phyloP scores from a whole-genome alignment of 2,888 invertebrate species.

The Saturnia japonica region DNA sequence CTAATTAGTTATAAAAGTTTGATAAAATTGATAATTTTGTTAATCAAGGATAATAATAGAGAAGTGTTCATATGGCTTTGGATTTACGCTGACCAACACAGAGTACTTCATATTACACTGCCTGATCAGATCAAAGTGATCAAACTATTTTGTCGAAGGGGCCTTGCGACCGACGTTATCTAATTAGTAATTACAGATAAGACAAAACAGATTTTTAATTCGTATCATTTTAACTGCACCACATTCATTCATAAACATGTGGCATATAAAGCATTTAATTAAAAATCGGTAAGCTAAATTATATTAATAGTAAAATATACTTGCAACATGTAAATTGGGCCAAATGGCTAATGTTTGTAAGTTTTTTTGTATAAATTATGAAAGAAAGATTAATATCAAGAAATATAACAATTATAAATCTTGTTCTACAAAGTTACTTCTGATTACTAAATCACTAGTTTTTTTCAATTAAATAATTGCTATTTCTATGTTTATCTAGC shows the following conservation, averaged over 20 bases:
- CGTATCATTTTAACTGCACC: constrained; percentile 22
- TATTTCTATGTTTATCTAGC: neutral
- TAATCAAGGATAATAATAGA: constrained; percentile 30
- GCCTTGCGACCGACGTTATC: constrained; percentile 48
- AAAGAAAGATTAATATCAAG: neutral
- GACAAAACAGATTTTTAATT: constrained; percentile 30
- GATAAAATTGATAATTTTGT: constrained; percentile 37
- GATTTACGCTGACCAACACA: neutral
- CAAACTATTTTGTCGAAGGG: constrained; percentile 26
- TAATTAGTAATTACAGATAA: constrained; percentile 26
- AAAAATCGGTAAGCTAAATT: constrained; percentile 60
- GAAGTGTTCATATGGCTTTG: constrained; percentile 15
- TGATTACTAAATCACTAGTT: too few relatives aligned
- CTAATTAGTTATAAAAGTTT: too few relatives aligned
- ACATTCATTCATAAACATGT: constrained; percentile 45
- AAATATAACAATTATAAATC: neutral
- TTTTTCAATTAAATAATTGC: neutral
- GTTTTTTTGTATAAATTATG: neutral
- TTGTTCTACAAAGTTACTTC: too few relatives aligned
- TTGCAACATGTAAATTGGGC: neutral
- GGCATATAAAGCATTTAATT: constrained; percentile 54
- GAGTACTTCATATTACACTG: too few relatives aligned
- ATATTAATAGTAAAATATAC: neutral
- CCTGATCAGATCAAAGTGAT: too few relatives aligned
- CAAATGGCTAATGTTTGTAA: neutral